A percentile compares a stretch with the other conserved stretches of the same genome.
Evolutionary conservation across 35 echinoderm and acorn worm species (phyloP).

Genomic region (Ptychodera flava): DNA sequence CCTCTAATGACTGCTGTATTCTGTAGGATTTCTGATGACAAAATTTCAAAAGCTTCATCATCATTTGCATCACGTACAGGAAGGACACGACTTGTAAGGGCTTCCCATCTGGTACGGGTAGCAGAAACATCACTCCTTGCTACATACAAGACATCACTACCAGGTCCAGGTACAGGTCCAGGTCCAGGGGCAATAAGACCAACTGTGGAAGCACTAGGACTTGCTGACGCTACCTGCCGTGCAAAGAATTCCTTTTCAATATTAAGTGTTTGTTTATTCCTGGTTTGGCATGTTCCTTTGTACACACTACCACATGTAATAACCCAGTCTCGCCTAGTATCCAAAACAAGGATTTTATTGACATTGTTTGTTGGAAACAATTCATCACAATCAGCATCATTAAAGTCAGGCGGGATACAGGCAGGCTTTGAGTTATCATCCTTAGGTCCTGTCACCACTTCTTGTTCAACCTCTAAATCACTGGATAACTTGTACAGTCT

Average conservation of each 20-base stretch:
- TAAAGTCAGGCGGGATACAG: conserved; percentile 47
- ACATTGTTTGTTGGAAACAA: conserved; percentile 44
- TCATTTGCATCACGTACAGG: neutral
- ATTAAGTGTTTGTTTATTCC: conserved; percentile 24
- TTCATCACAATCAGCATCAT: neutral
- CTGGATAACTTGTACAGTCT: conserved; percentile 60
- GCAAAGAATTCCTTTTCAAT: conserved; percentile 48
- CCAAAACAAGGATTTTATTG: conserved; percentile 63
- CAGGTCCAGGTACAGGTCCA: conserved; percentile 17
- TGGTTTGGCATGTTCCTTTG: conserved; percentile 60
- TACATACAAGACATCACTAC: conserved; percentile 60
- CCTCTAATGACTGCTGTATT: neutral
- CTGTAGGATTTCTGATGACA: neutral
- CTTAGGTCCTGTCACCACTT: conserved; percentile 49
- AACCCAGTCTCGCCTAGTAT: conserved; percentile 27
- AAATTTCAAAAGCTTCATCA: neutral
- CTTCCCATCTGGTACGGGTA: neutral
- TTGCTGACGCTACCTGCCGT: conserved; percentile 60
- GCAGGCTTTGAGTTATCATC: conserved; percentile 28
- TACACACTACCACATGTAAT: conserved; percentile 77
- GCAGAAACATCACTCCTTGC: neutral
- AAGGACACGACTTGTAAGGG: neutral
- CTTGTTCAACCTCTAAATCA: conserved; percentile 13
- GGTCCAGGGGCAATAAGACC: conserved; percentile 51
- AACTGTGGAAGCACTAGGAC: conserved; percentile 41